A percentile compares a stretch with the other conserved stretches of the same genome.
Evolutionary conservation across 2,888 invertebrate genomes (phyloP).

Genomic region (Serrognathus titanus): DNA sequence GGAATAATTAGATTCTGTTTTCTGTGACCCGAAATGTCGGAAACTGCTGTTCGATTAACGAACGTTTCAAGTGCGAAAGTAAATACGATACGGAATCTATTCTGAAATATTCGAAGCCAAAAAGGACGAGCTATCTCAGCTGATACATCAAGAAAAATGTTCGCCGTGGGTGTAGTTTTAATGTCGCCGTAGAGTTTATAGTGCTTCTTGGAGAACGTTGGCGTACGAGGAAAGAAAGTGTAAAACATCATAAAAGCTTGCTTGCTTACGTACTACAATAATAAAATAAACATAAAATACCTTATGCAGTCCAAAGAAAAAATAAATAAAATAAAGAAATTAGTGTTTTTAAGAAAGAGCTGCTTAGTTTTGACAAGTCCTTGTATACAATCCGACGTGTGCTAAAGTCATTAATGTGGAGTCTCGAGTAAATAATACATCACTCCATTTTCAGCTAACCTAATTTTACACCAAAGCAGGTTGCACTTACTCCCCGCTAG

Average conservation of each 20-base stretch:
- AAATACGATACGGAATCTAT: conserved; percentile 29
- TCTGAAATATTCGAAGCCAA: conserved; percentile 35
- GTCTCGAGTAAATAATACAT: conserved; percentile 14
- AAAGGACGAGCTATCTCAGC: conserved; percentile 34
- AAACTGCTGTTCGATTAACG: neutral
- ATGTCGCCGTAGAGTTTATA: conserved; percentile 29
- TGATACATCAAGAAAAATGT: conserved; percentile 42
- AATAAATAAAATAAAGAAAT: too few relatives aligned
- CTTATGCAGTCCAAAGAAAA: too few relatives aligned
- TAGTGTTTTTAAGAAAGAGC: neutral
- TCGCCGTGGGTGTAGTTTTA: conserved; percentile 37
- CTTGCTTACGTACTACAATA: too few relatives aligned
- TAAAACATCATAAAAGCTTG: conserved; percentile 23
- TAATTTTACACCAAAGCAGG: conserved; percentile 13
- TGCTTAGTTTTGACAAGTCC: neutral
- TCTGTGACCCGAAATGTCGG: neutral
- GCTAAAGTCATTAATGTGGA: neutral
- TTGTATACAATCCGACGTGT: neutral
- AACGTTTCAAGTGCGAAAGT: conserved; percentile 1
- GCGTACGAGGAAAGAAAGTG: conserved; percentile 22
- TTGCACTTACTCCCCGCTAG: conserved; percentile 5
- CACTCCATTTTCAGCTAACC: conserved; percentile 12
- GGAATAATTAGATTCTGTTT: conserved; percentile 15
- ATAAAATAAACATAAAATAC: too few relatives aligned
- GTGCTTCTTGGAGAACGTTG: conserved; percentile 24